phyloP scores from a whole-genome alignment of 2,888 invertebrate genomes.

The Ditula angustiorana region DNA sequence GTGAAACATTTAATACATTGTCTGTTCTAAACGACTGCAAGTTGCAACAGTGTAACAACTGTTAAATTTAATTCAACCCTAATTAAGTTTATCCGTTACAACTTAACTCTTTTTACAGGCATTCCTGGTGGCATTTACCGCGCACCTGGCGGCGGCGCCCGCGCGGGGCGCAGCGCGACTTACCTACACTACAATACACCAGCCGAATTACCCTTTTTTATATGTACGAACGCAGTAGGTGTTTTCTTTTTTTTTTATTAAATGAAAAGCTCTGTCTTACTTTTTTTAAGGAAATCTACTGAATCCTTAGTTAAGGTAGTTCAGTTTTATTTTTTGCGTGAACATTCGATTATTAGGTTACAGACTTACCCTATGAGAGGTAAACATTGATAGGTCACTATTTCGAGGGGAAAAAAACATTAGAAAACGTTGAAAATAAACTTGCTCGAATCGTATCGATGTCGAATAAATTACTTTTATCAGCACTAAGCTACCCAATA shows the following conservation, averaged over 20 bases:
- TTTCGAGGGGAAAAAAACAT: too few species aligned
- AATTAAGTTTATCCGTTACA: slow-evolving; percentile 40
- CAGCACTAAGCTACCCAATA: not conserved
- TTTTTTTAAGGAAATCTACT: not conserved
- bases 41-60: slow-evolving; percentile 34
- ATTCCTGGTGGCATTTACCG: slow-evolving; percentile 30
- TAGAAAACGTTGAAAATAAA: not conserved
- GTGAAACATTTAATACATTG: slow-evolving; percentile 31
- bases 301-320: too few species aligned
- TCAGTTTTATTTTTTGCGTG: too few species aligned
- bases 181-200: too few species aligned
- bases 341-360: too few species aligned
- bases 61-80: slow-evolving; percentile 39
- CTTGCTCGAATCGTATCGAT: not conserved
- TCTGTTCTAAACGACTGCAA: slow-evolving; percentile 29
- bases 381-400: too few species aligned
- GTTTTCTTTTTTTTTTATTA: not conserved
- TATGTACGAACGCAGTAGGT: not conserved
- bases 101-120: slow-evolving; percentile 38
- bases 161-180: slow-evolving; percentile 3
- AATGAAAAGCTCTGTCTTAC: not conserved
- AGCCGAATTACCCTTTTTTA: not conserved
- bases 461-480: not conserved
- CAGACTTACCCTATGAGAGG: too few species aligned
- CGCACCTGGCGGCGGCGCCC: slow-evolving; percentile 35